Evolutionary conservation across 2,113 vertebrate species (phyloP).

Genomic region (Tachysurus fulvidraco): DNA sequence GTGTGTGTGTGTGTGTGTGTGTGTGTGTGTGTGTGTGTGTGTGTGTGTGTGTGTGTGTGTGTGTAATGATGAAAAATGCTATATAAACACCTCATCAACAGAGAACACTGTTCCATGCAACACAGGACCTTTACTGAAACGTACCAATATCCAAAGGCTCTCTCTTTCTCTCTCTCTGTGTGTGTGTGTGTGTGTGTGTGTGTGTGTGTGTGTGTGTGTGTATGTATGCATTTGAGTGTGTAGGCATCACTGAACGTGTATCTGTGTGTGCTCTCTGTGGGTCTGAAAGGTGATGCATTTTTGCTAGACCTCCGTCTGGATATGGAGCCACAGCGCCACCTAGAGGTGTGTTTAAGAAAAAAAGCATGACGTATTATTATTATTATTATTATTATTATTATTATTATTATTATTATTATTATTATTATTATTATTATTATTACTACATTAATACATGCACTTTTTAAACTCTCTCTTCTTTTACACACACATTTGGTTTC

Average conservation of each 20-base stretch:
- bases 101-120: constrained; percentile 5
- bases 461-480: neutral
- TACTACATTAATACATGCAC: neutral
- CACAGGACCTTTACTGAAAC: neutral
- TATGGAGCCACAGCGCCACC: constrained; percentile 51
- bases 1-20: neutral
- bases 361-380: neutral
- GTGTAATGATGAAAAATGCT: constrained; percentile 10
- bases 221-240: neutral
- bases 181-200: neutral
- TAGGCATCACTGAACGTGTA: neutral
- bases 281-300: constrained; percentile 5
- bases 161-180: too few relatives aligned
- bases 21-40: neutral
- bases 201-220: neutral
- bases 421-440: constrained; percentile 1
- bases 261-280: neutral
- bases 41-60: neutral
- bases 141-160: constrained; percentile 9
- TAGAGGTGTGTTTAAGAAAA: neutral
- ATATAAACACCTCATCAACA: constrained; percentile 24
- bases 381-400: neutral
- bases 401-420: constrained; percentile 20
- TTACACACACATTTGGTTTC: neutral
- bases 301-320: neutral